A percentile compares a stretch with the other conserved stretches of the same genome.
phyloP scores from a whole-genome alignment of 2,113 vertebrate genomes.

The Ivindomyrus marchei region DNA sequence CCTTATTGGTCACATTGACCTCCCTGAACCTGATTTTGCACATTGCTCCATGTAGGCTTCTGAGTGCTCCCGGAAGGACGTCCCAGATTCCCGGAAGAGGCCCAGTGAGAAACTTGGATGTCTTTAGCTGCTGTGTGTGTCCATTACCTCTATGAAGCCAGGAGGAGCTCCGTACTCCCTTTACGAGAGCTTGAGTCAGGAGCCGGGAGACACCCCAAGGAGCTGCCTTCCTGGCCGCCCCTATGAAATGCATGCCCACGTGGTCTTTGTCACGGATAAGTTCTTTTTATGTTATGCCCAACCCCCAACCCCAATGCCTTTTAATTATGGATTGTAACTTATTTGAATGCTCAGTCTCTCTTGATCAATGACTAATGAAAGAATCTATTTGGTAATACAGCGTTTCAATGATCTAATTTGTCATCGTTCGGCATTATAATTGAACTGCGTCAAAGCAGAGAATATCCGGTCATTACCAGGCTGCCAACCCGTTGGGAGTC shows the following conservation, averaged over 20 bases:
- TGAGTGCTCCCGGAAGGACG: slow-evolving; percentile 19
- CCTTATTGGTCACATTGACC: slow-evolving; percentile 38
- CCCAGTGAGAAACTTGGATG: slow-evolving; percentile 35
- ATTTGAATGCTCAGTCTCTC: neutral
- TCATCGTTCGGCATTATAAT: slow-evolving; percentile 11
- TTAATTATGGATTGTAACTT: slow-evolving; percentile 20
- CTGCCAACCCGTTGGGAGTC: slow-evolving; percentile 32
- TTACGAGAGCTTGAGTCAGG: slow-evolving; percentile 14
- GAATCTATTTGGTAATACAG: neutral
- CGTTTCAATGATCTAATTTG: neutral
- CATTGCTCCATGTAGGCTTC: slow-evolving; percentile 21
- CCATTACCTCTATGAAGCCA: slow-evolving; percentile 52
- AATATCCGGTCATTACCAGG: neutral
- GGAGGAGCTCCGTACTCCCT: slow-evolving; percentile 13
- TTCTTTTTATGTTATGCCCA: slow-evolving; percentile 21
- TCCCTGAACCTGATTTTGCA: slow-evolving; percentile 22
- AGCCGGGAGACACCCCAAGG: neutral
- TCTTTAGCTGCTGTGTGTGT: slow-evolving; percentile 56
- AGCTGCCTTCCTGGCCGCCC: neutral
- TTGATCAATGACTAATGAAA: slow-evolving; percentile 1
- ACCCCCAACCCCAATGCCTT: slow-evolving; percentile 18
- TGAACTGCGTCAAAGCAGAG: neutral
- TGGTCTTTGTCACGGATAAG: slow-evolving; percentile 38
- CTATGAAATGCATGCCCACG: slow-evolving; percentile 24
- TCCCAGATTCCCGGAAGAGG: slow-evolving; percentile 8